phyloP scores from a whole-genome alignment of 2,888 invertebrate species.

The Tetramorium bicarinatum region DNA sequence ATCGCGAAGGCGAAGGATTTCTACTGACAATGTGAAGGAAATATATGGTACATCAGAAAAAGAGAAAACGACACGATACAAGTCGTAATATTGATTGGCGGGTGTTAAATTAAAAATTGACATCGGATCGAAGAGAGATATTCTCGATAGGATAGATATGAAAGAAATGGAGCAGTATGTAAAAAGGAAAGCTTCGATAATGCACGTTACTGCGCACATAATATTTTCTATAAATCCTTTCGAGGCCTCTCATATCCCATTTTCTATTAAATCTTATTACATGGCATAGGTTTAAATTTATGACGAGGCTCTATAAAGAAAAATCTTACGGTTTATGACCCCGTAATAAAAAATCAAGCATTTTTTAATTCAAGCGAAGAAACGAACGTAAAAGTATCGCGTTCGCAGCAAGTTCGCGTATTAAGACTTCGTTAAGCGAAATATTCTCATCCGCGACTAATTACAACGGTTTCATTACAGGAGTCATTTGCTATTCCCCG shows the following conservation, averaged over 20 bases:
- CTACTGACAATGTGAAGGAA: conserved; percentile 1
- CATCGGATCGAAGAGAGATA: conserved; percentile 8
- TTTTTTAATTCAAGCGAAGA: not conserved
- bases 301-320: not conserved
- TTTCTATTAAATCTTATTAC: not conserved
- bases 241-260: not conserved
- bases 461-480: not conserved
- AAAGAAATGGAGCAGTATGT: conserved; percentile 6
- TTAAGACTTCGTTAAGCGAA: conserved; percentile 1
- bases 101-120: conserved; percentile 37
- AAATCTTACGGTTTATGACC: not conserved
- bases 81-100: conserved; percentile 38
- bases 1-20: not conserved
- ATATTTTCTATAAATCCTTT: not conserved
- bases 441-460: conserved; percentile 9
- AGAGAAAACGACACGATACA: not conserved
- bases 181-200: conserved; percentile 12
- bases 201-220: not conserved
- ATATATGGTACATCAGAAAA: conserved; percentile 1
- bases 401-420: not conserved
- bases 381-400: not conserved
- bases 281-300: not conserved
- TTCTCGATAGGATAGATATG: not conserved
- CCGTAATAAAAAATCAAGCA: not conserved
- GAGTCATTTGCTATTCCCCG: not conserved